Evolutionary conservation across 1,140 invertebrate species (phyloP), one percentile per base, ranked within the genome.

Genomic region (Berghia stephanieae): DNA sequence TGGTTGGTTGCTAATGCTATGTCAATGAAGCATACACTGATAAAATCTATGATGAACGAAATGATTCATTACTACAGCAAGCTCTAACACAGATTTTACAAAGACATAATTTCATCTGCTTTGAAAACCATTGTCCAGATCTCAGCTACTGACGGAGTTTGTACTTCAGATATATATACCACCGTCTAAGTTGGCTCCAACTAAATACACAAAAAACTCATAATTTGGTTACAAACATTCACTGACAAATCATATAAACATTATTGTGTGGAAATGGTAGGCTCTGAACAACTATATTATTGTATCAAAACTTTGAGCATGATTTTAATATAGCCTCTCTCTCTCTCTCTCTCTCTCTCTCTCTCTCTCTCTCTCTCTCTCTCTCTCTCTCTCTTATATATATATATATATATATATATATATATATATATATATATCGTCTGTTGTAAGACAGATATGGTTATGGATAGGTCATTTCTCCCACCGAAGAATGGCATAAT

Each of bases 311-410:
- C 34, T 5, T 63, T 5, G 24, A 6, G 24, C 6, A 27, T 5
- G 24, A 6, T 63, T 49, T 31, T 75, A n/a, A n/a, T n/a, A n/a
- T n/a, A n/a, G n/a, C n/a, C 49, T 80, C 57, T 71, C 75, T 66
- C 79, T 78, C 68, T 66, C 52, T 77, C 75, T 66, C 68, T 80
- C 75, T 73, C 68, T 80, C 68, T 63, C 49, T 77, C 68, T 78
- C 69, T 66, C n/a, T 44, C 74, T 67, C 74, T 27, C 55, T 42
- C 55, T 66, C 74, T 66, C 74, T 42, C 71, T 73, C 21, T 55
- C 43, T 52, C 46, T 49, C 43, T 73, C 27, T 73, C 71, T 55
- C 43, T 72, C 70, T 70, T 60, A 38, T 75, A 60, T 27, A 76
- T 44, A 68, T n/a, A 68, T 49, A 16, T 43, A 68, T 68, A 44